A percentile compares a stretch with the other conserved stretches of the same genome.
These are phyloP conservation scores for Uria lomvia DNA, from an alignment of 2,113 vertebrate species.

Conservation along the genomic window DNA sequence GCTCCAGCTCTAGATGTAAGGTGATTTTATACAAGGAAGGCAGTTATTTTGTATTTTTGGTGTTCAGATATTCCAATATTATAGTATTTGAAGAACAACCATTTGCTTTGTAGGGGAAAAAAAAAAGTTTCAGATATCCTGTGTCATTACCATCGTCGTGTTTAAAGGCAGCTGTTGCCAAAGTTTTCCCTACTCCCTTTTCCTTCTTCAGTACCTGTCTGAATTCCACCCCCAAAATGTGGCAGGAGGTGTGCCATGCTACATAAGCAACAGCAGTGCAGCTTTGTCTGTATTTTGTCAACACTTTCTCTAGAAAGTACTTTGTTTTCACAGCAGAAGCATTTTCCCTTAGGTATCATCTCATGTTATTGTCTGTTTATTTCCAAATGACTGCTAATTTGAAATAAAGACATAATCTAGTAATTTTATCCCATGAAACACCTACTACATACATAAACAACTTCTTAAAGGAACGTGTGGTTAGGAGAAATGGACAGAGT, in stretches of 20 bases:
- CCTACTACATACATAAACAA: background rate
- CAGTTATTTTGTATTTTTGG: background rate
- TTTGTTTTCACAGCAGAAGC: background rate
- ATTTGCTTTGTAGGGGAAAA: background rate
- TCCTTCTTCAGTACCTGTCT: background rate
- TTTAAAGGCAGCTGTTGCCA: background rate
- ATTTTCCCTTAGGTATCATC: background rate
- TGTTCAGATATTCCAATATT: background rate
- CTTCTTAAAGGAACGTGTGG: background rate
- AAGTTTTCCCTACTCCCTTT: background rate
- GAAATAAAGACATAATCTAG: background rate
- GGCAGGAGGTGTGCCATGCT: background rate
- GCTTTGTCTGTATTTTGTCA: background rate
- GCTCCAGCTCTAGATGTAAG: background rate
- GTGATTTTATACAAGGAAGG: background rate
- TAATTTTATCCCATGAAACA: background rate
- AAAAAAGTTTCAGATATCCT: background rate
- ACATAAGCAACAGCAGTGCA: background rate
- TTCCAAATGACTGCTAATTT: background rate
- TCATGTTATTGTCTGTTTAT: background rate
- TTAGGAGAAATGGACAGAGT: background rate
- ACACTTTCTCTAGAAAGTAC: background rate
- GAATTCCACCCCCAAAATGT: background rate
- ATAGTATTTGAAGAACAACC: rapidly evolving
- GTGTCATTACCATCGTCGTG: rapidly evolving